Evolutionary conservation across 2,113 vertebrate genomes (phyloP), one percentile per base, ranked within the genome.

Genomic region (Mustelus asterias): DNA sequence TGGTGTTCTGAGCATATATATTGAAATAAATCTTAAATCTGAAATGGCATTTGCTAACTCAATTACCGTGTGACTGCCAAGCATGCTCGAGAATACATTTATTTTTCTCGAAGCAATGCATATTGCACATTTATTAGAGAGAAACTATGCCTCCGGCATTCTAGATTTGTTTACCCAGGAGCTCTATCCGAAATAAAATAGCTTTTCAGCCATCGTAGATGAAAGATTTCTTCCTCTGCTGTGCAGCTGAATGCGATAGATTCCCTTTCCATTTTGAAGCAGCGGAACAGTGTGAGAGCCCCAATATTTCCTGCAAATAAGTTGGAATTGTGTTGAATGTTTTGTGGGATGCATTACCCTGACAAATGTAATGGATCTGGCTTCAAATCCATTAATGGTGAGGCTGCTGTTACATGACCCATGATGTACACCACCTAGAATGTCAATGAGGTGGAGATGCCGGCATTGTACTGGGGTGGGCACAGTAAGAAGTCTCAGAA

Each of bases 101-200:
- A 20, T 76, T 48, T 95, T 48, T 69, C 54, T 67, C 37, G 44
- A 44, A 95, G 94, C 94, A 95, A 95, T 95, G 24, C 69, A 72
- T 72, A 44, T 33, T 72, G 9, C 94, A 95, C 1, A 54, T 48
- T 24, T 54, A 72, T 95, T 95, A 72, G 41, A 72, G 69, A 54
- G 94, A 54, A 33, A 95, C 41, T 48, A 7, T 72, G 94, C 41
- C 44, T 54, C 41, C 54, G 41, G 69, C 67, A 37, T 44, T 76
- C 69, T 72, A 48, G 94, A 44, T 72, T 76, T 95, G 69, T 95
- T 48, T 72, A 72, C 67, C 37, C 41, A 95, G 22, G 94, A 95
- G 67, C 94, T 29, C 48, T 54, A 72, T 54, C 41, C 72, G 26
- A 95, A 72, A 95, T 54, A 24, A 70, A 95, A 76, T 54, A 76